Conservation (phyloP, 2,888 invertebrate species). For the Drosophila demipolita region DNA sequence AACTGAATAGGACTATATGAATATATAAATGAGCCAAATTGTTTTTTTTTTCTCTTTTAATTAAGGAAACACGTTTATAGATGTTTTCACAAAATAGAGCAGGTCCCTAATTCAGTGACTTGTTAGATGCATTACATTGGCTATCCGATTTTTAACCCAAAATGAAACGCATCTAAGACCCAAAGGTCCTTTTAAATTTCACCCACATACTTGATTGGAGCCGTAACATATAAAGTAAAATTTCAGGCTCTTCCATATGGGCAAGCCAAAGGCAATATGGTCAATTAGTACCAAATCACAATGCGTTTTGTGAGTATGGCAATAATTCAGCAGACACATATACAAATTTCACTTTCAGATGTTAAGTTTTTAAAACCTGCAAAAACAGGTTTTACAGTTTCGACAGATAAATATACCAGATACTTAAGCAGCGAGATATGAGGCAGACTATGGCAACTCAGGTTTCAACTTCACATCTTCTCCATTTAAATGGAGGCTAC, state of each 20-base stretch:
- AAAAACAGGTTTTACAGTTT: constrained; percentile 65
- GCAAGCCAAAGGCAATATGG: constrained; percentile 19
- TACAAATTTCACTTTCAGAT: constrained; percentile 60
- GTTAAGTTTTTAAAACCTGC: constrained; percentile 36
- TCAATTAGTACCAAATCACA: constrained; percentile 67
- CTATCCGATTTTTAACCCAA: constrained; percentile 11
- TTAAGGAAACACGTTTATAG: constrained; percentile 54
- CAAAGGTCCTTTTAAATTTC: constrained; percentile 61
- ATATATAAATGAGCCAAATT: not conserved
- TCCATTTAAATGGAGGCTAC: constrained; percentile 65
- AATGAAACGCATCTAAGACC: constrained; percentile 3
- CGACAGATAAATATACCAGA: constrained; percentile 9
- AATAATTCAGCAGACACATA: constrained; percentile 29
- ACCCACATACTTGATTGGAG: constrained; percentile 64
- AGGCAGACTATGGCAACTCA: constrained; percentile 50
- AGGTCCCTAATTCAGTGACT: constrained; percentile 23
- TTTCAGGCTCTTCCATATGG: constrained; percentile 50
- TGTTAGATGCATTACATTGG: constrained; percentile 44
- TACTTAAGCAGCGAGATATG: constrained; percentile 37
- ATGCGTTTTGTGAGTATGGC: constrained; percentile 50
- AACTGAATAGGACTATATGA: constrained; percentile 13
- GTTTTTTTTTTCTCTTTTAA: not conserved
- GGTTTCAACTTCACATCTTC: constrained; percentile 59
- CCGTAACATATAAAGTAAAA: constrained; percentile 59
- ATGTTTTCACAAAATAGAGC: constrained; percentile 35